Evolutionary conservation across 2,888 invertebrate species (phyloP), one percentile per base, ranked within the genome.

Genomic region (Cataglyphis livida): DNA sequence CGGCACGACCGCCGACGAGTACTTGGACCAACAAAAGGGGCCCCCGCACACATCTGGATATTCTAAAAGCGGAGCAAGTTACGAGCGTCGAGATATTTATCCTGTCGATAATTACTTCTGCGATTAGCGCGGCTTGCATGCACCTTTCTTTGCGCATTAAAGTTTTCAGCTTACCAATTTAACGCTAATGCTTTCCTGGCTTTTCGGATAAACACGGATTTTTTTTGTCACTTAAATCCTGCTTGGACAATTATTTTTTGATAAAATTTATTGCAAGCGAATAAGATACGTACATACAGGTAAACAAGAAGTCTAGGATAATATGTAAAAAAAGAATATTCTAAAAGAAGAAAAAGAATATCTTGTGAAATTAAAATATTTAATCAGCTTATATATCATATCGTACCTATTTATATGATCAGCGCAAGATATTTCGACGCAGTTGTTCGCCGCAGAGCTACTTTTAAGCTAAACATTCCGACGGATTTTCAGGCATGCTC

Each of bases 1-100:
- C 78, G 81, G 82, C 81, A 54, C 78, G 79, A 83, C 83, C 81
- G 73, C 81, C 76, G 70, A 68, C 79, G 81, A 70, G 57, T 64
- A 71, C 83, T 85, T 73, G 41, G 66, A 66, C 78, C 81, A 74
- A 87, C 73, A 85, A 81, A 81, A 74, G 83, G 85, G 70, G 10
- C 44, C 57, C 70, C 32, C 32, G 35, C 44, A 68, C 78, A 68
- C 78, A 70, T 79, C 70, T 79, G 78, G 82, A 83, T 76, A 78
- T 73, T 87, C 82, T 87, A 81, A 83, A 87, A 78, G 44, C 70
- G 61, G 32, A 71, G 28, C 61, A 64, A 87, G 75, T 66, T 75
- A 35, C 62, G 75, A 21, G 38, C 32, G 70, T 32, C 76, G 64
- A 71, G 83, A 64, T 48, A 65, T 73, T 65, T 81, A 61, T 81